These are phyloP conservation scores for Ciconia nigra DNA, from an alignment of 2,797 vertebrate genomes.

Conservation along the genomic window DNA sequence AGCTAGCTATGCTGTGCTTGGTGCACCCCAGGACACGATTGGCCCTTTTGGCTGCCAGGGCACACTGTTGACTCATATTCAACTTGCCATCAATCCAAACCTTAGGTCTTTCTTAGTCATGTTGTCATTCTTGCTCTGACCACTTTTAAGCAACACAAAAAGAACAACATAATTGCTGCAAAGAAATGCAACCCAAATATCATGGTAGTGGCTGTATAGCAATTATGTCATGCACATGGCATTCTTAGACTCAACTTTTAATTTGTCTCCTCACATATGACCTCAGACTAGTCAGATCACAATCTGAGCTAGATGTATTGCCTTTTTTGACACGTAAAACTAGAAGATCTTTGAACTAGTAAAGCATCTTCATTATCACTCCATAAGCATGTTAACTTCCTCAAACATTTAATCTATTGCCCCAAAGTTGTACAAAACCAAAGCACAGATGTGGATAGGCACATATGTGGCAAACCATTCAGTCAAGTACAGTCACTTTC, in stretches of 20 bases:
- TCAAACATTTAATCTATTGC: not conserved
- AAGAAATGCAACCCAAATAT: slow-evolving; percentile 24
- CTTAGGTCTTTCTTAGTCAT: not conserved
- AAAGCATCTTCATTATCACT: not conserved
- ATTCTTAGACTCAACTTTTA: not conserved
- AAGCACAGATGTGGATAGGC: not conserved
- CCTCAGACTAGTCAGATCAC: not conserved
- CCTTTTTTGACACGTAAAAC: not conserved
- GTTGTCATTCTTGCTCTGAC: not conserved
- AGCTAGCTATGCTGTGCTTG: not conserved
- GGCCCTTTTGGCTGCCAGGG: not conserved
- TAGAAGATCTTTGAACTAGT: not conserved
- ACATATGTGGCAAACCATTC: accelerated
- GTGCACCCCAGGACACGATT: not conserved
- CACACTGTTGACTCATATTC: not conserved
- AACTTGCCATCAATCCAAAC: not conserved
- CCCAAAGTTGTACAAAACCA: not conserved
- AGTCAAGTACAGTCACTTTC: not conserved
- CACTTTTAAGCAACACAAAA: not conserved
- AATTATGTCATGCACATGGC: not conserved
- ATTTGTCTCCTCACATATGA: slow-evolving; percentile 9
- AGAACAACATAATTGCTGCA: not conserved
- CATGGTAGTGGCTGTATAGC: not conserved
- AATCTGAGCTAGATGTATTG: not conserved
- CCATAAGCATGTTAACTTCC: not conserved